phyloP scores from a whole-genome alignment of 2,888 invertebrate genomes.

The Octonoba sinensis region DNA sequence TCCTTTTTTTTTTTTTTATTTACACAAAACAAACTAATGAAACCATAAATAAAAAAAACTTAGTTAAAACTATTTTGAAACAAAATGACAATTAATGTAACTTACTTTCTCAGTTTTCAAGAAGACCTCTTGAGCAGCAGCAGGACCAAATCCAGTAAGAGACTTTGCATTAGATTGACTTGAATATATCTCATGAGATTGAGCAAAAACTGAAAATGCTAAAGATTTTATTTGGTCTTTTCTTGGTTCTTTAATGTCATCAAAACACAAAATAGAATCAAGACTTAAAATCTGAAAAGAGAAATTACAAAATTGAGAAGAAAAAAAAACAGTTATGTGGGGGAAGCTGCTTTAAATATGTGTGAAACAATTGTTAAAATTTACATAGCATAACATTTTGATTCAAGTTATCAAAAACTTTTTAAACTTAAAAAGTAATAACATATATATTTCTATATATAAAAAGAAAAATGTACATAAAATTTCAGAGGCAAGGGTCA shows the following conservation, averaged over 20 bases:
- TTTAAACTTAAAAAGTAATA: too few relatives aligned
- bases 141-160: slow-evolving; percentile 96
- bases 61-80: neutral
- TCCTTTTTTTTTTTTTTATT: too few relatives aligned
- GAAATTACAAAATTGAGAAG: neutral
- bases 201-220: slow-evolving; percentile 93
- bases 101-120: slow-evolving; percentile 90
- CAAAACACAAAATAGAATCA: slow-evolving; percentile 80
- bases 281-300: slow-evolving; percentile 82
- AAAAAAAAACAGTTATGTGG: too few relatives aligned
- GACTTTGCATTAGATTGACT: slow-evolving; percentile 89
- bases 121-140: slow-evolving; percentile 90
- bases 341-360: too few relatives aligned
- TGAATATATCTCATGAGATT: slow-evolving; percentile 85
- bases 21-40: too few relatives aligned
- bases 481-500: too few relatives aligned
- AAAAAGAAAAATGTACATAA: too few relatives aligned
- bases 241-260: slow-evolving; percentile 58
- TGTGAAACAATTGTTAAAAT: too few relatives aligned
- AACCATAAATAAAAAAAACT: too few relatives aligned
- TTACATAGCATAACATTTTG: too few relatives aligned
- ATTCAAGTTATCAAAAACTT: too few relatives aligned
- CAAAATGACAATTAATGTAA: slow-evolving; percentile 65
- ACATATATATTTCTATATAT: too few relatives aligned
- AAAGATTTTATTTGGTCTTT: slow-evolving; percentile 74